Conservation (phyloP, 2,113 vertebrate species). For the Sinocyclocheilus maitianheensis region DNA sequence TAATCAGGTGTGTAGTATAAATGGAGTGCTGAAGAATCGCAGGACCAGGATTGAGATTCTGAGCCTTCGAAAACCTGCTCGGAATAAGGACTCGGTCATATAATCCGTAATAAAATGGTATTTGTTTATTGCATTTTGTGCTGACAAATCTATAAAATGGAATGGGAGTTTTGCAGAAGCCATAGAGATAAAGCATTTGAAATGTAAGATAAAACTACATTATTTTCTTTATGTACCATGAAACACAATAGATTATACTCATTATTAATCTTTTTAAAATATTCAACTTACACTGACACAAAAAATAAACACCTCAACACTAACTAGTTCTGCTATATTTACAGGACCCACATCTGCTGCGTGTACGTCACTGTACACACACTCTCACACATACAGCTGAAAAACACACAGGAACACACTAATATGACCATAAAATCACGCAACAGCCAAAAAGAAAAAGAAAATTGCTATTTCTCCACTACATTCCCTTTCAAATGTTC, state of each 20-base stretch:
- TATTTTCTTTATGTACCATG: conserved; percentile 77
- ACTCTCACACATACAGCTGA: conserved; percentile 74
- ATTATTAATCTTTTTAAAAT: conserved; percentile 74
- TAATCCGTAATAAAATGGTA: conserved; percentile 94
- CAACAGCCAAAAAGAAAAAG: conserved; percentile 47
- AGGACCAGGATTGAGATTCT: no score
- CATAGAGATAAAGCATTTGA: conserved; percentile 93
- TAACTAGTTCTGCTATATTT: conserved; percentile 86
- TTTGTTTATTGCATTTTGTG: conserved; percentile 99
- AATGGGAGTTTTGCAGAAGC: conserved; percentile 92
- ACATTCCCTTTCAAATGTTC: conserved; percentile 74
- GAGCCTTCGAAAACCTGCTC: background rate
- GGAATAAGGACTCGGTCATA: conserved; percentile 66
- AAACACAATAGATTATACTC: conserved; percentile 85
- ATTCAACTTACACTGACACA: conserved; percentile 83
- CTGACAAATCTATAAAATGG: conserved; percentile 98
- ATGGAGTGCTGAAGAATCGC: no score
- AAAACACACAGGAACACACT: conserved; percentile 83
- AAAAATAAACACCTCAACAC: conserved; percentile 91
- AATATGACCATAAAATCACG: conserved; percentile 77
- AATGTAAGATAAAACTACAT: conserved; percentile 90
- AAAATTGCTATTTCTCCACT: conserved; percentile 49
- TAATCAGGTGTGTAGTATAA: conserved; percentile 2
- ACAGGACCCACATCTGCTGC: conserved; percentile 73
- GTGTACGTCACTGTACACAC: conserved; percentile 63